Evolutionary conservation across 2,113 vertebrate species (phyloP), one percentile per base, ranked within the genome.

Genomic region (Sinocyclocheilus grahami): DNA sequence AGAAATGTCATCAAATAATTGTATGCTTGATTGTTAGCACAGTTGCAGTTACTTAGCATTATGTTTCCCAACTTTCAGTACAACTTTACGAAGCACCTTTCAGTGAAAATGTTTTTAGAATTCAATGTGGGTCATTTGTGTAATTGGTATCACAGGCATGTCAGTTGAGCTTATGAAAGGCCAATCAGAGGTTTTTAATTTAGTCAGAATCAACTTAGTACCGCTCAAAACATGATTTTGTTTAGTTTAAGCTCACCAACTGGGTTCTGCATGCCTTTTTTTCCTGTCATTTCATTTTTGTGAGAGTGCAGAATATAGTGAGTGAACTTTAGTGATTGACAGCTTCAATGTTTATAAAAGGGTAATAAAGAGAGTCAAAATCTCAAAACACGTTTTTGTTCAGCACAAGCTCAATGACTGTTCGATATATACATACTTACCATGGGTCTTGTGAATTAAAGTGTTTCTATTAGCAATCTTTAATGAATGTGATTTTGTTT

Each of bases 401-500:
- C 58, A 60, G 58, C 20, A 60, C 58, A 60, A 60, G 58, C 6
- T 60, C 7, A 60, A 60, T 60, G 20, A 60, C 58, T 58, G 5
- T 58, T 58, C 18, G 5, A 22, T 22, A 22, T 60, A 22, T 22
- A 22, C 2, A 60, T 60, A 4, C 42, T 46, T 22, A 48, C 72
- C 6, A 14, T 48, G 5, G 72, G 22, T 24, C 22, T 48, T 48
- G 72, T 48, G 39, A 48, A 75, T 48, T 10, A 10, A 71, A 9
- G 3, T 71, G 71, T 71, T 71, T 20, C 7, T 39, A 24, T 42
- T 42, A 42, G 6, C 20, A 48, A 27, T 48, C 12, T 24, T 48
- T 79, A 69, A 79, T 71, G 13, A 58, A 60, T 46, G 69, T 69
- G 0, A 20, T 74, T 67, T 14, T 77, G n/a, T 24, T 90, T 86